Evolutionary conservation across 2,113 vertebrate genomes (phyloP), one percentile per base, ranked within the genome.

Genomic region (Albula glossodonta): DNA sequence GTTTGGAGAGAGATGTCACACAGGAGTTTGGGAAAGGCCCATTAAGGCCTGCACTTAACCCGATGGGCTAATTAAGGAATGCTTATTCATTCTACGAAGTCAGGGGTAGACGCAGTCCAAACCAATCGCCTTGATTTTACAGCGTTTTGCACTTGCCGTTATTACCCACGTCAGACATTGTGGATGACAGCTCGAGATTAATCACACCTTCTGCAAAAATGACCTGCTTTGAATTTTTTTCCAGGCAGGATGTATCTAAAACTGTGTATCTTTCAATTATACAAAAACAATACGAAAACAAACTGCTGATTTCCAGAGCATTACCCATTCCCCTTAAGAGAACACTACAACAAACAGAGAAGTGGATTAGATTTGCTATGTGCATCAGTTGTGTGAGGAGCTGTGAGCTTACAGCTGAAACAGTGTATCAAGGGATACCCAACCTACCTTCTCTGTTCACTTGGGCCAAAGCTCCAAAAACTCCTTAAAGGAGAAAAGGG

Each of bases 21-120:
- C 95, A 87, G 96, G 97, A 99, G 97, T 99, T 99, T 97, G 96
- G 97, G 96, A 98, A 97, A 96, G 97, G 95, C 96, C 97, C 97
- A 98, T 99, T 99, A 99, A 96, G 96, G 93, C 96, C 96, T 97
- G 98, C 98, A 99, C 98, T 99, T 99, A 99, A 97, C 98, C 98
- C 96, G 96, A 97, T 97, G 96, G 97, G 96, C 97, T 99, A 97
- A 99, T 99, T 98, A 99, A 98, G 97, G 96, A 95, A 97, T 96
- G 96, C 97, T 98, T 97, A 97, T 97, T 98, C 97, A 98, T 98
- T 96, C 96, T 93, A 89, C 92, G 94, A 22, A 96, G 97, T 96
- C 96, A 95, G 91, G 92, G 95, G 95, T 90, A 95, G 96, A 93
- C 93, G 94, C 93, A 92, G 93, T 95, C 91, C 94, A 93, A 94